Percentiles rank a stretch among this genome's conserved stretches.
Conservation (phyloP, 1,140 invertebrate species). For the honey bee (Apis mellifera) region DNA sequence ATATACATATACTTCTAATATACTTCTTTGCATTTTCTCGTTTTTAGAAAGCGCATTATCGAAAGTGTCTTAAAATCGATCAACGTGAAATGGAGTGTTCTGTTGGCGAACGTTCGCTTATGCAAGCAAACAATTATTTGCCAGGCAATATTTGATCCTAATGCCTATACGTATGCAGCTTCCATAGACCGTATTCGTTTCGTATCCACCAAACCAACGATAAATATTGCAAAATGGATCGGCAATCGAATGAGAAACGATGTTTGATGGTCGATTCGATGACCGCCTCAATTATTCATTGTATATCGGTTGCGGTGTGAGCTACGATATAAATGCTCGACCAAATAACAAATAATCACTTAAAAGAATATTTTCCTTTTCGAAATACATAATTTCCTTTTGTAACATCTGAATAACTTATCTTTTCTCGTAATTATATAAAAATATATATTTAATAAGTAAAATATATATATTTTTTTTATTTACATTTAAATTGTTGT, state of each 20-base stretch:
- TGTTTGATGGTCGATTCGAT: neutral
- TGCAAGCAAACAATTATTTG: slow-evolving; percentile 9
- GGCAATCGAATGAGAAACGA: neutral
- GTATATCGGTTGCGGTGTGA: neutral
- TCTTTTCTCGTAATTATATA: no score
- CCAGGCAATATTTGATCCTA: neutral
- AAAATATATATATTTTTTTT: no score
- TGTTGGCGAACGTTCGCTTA: neutral
- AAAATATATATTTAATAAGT: no score
- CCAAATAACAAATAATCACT: neutral
- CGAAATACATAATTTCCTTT: no score
- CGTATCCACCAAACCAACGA: neutral
- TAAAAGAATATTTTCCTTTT: neutral
- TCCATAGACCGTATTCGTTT: neutral
- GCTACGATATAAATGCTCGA: neutral
- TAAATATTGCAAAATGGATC: slow-evolving; percentile 12
- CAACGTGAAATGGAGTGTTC: neutral
- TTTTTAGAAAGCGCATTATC: neutral
- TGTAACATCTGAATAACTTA: no score
- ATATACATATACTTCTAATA: no score
- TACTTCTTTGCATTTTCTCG: no score
- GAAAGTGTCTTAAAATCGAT: neutral
- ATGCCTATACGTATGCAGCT: no score
- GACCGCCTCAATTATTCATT: neutral
- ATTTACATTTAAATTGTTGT: no score